Evolutionary conservation across 2,888 invertebrate species (phyloP).

Genomic region (Pristionchus arcanus): DNA sequence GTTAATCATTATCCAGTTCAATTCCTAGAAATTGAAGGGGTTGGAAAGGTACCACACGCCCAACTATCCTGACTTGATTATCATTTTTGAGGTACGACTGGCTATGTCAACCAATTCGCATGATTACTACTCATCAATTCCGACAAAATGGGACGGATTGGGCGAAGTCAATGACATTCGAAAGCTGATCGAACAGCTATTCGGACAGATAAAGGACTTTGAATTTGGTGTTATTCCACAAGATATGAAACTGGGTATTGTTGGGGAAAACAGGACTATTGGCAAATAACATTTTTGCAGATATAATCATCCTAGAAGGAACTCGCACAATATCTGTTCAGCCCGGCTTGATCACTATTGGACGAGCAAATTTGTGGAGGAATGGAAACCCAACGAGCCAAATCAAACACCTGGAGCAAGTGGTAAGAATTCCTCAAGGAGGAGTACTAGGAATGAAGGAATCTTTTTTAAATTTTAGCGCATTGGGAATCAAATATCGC

Average conservation of each 20-base stretch:
- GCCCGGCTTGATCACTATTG: neutral
- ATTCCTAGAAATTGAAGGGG: neutral
- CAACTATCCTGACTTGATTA: neutral
- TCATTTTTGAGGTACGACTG: neutral
- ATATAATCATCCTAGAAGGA: neutral
- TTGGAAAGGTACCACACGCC: neutral
- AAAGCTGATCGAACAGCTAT: neutral
- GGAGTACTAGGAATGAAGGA: neutral
- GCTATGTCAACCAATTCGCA: neutral
- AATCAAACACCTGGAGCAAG: neutral
- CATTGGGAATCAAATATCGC: neutral
- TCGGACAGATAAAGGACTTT: neutral
- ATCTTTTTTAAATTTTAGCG: neutral
- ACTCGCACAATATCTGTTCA: neutral
- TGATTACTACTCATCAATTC: neutral
- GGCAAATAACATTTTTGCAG: neutral
- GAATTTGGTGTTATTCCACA: neutral
- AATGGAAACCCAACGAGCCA: neutral
- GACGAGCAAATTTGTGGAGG: neutral
- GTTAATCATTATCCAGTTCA: neutral
- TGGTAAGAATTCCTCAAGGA: neutral
- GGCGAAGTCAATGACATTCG: neutral
- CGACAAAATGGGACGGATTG: neutral
- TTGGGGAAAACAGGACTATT: neutral
- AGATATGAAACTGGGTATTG: neutral